A percentile compares a stretch with the other conserved stretches of the same genome.
phyloP scores from a whole-genome alignment of 1,140 invertebrate genomes.

The Rhyzopertha dominica region DNA sequence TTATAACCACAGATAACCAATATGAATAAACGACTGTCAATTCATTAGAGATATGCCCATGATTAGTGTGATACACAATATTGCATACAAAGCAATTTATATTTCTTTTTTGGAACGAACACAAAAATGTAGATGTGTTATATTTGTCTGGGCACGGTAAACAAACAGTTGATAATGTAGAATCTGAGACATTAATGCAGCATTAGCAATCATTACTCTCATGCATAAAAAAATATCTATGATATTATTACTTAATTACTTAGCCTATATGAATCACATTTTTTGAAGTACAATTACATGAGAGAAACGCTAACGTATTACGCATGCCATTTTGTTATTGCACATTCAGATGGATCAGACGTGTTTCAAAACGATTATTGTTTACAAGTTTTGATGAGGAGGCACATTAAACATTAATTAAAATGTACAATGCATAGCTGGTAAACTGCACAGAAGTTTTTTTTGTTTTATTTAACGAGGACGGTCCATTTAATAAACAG shows the following conservation, averaged over 20 bases:
- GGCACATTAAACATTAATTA: conserved; percentile 36
- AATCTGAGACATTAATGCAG: conserved; percentile 11
- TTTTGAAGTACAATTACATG: conserved; percentile 37
- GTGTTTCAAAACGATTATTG: conserved; percentile 16
- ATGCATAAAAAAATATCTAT: conserved; percentile 43
- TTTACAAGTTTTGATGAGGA: conserved; percentile 25
- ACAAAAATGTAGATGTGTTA: conserved; percentile 4
- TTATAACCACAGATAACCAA: no score
- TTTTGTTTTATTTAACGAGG: conserved; percentile 17
- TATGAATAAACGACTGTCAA: conserved; percentile 19
- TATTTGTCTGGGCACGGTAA: conserved; percentile 22
- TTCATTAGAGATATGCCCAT: background rate
- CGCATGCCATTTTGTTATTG: conserved; percentile 28
- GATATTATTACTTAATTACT: conserved; percentile 34
- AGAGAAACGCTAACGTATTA: conserved; percentile 28
- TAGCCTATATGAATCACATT: conserved; percentile 42
- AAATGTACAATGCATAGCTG: no score
- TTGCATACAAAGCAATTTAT: background rate
- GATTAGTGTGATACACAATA: conserved; percentile 7
- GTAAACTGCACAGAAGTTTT: no score
- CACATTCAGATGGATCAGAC: conserved; percentile 10
- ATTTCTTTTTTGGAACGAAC: conserved; percentile 6
- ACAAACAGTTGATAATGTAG: conserved; percentile 13
- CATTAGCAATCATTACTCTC: conserved; percentile 19
- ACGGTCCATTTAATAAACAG: conserved; percentile 31